These are phyloP conservation scores for Periophthalmus modestus DNA, from an alignment of 2,113 vertebrate species.

Conservation along the genomic window DNA sequence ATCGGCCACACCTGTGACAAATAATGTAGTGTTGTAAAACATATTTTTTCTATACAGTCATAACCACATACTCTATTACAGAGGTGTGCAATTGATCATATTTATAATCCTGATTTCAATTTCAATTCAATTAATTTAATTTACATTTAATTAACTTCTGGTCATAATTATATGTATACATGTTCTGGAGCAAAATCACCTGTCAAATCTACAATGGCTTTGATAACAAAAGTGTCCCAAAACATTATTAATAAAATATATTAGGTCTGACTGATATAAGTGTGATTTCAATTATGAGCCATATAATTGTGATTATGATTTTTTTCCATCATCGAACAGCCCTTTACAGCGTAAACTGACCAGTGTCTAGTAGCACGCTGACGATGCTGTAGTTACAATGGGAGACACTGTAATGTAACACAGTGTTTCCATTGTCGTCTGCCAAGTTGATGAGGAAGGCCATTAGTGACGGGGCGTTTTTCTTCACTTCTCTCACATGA, in stretches of 20 bases:
- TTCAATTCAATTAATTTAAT: too few species aligned
- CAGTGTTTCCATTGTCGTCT: constrained; percentile 91
- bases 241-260: too few species aligned
- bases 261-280: too few species aligned
- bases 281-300: too few species aligned
- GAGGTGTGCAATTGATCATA: too few species aligned
- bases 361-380: constrained; percentile 88
- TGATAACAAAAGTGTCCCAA: too few species aligned
- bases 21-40: not conserved
- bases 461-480: constrained; percentile 76
- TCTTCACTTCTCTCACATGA: constrained; percentile 77
- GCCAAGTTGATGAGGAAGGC: constrained; percentile 87
- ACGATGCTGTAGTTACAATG: constrained; percentile 89
- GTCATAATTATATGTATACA: too few species aligned
- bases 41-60: not conserved
- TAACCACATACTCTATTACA: not conserved
- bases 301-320: too few species aligned
- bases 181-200: too few species aligned
- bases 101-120: too few species aligned
- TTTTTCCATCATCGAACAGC: not conserved
- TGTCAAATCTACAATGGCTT: too few species aligned
- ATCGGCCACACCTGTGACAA: constrained; percentile 68
- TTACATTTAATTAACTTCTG: too few species aligned
- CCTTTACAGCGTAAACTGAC: constrained; percentile 54
- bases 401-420: constrained; percentile 93